Conservation (phyloP, 2,797 vertebrate genomes). For the Cryptoprocta ferox region DNA sequence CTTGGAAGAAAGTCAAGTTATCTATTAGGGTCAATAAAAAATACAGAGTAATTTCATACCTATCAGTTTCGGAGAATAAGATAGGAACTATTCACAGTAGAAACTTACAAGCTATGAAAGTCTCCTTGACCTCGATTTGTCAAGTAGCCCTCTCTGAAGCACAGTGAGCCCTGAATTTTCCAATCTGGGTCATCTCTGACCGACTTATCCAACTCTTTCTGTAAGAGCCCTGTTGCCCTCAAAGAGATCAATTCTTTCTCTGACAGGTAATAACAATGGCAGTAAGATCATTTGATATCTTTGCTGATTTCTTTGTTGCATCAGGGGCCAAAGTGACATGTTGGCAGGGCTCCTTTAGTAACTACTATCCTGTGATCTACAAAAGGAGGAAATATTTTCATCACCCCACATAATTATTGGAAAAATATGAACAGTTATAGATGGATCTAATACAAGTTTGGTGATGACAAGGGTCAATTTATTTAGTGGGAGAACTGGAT, state of each 20-base stretch:
- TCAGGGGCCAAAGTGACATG: background rate
- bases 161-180: background rate
- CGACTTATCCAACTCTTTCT: background rate
- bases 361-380: background rate
- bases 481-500: background rate
- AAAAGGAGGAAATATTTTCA: constrained; percentile 1
- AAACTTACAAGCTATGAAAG: background rate
- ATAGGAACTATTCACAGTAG: background rate
- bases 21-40: background rate
- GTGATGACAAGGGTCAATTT: background rate
- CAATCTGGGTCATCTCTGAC: background rate
- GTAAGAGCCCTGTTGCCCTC: background rate
- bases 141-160: background rate
- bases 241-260: background rate
- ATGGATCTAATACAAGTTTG: background rate
- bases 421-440: background rate
- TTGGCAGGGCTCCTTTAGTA: background rate
- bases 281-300: background rate
- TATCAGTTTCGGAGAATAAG: background rate
- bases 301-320: background rate
- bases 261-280: background rate
- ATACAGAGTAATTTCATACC: background rate
- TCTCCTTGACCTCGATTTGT: background rate
- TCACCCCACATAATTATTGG: background rate
- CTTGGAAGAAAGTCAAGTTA: background rate